phyloP scores from a whole-genome alignment of 2,888 invertebrate genomes.

The Sarcophaga carnaria region DNA sequence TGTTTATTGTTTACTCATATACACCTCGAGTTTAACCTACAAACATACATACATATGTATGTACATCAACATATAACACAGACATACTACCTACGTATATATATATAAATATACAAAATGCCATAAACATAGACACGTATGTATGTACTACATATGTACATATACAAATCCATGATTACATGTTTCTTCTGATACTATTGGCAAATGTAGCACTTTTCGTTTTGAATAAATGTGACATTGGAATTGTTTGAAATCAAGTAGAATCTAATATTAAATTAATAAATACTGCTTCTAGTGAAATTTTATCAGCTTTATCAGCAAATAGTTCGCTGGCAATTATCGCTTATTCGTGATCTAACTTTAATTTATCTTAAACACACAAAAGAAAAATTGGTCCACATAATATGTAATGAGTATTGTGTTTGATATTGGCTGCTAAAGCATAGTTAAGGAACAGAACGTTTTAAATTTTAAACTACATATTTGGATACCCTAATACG shows the following conservation, averaged over 20 bases:
- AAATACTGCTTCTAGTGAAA: no score
- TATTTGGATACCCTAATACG: neutral
- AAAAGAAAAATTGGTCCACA: no score
- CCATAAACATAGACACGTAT: neutral
- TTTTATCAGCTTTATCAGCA: no score
- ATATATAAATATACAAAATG: neutral
- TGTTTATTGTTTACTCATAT: constrained; percentile 79
- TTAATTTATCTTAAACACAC: no score
- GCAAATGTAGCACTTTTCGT: neutral
- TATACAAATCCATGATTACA: no score
- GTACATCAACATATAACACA: neutral
- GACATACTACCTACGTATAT: neutral
- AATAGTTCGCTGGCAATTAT: no score
- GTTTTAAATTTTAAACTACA: neutral
- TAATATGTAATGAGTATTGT: no score
- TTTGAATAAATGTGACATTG: neutral
- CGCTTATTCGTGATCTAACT: no score
- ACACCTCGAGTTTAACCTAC: constrained; percentile 75
- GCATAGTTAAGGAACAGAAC: neutral
- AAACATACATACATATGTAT: neutral
- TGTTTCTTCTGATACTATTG: neutral
- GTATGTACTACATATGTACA: no score
- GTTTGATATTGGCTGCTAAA: no score
- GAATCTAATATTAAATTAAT: no score
- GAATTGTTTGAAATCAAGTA: no score